Base-by-base conservation (phyloP, 1,140 invertebrate genomes). In the Bombus haemorrhoidalis region DNA sequence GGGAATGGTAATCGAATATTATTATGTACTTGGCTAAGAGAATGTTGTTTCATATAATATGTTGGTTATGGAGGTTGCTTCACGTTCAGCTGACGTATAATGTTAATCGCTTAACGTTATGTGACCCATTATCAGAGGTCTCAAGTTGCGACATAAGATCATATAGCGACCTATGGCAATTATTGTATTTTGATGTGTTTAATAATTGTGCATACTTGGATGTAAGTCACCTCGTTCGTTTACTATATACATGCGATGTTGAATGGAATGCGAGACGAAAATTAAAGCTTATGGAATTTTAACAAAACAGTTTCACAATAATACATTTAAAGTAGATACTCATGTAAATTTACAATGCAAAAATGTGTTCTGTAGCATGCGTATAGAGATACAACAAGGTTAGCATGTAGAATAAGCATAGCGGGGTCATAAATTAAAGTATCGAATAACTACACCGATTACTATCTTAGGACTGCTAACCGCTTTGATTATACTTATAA, bases 61-160 rank as follows among this genome's bases (percentile, higher is more conserved):
- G 15, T 8, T 22, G 28, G 15, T 73, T 34, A 53, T 53, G 10
- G 22, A 34, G 32, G 32, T 53, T 78, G 15, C 5, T 6, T n/a
- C 75, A n/a, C 75, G 9, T 77, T 77, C 57, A 41, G 6, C 32
- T 41, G n/a, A 18, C 57, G 9, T 28, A 59, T 41, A n/a, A 77
- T 77, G n/a, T 77, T 77, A 77, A 77, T 77, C n/a, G 57, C 59
- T 62, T 62, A 77, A 77, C 12, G 39, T 41, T 53, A 37, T n/a
- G 59, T 22, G 75, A 77, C 39, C 41, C 37, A 64, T 22, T 28
- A 76, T 39, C 28, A 13, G 59, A 41, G 18, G 9, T 64, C 25
- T 64, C 32, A 18, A 12, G 15, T 77, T 39, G 75, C 53, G 32
- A 77, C 41, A 41, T 43, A 12, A 39, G n/a, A 6, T 64, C 22